Conservation (phyloP, 2,888 invertebrate genomes). For the Lasioglossum vierecki region DNA sequence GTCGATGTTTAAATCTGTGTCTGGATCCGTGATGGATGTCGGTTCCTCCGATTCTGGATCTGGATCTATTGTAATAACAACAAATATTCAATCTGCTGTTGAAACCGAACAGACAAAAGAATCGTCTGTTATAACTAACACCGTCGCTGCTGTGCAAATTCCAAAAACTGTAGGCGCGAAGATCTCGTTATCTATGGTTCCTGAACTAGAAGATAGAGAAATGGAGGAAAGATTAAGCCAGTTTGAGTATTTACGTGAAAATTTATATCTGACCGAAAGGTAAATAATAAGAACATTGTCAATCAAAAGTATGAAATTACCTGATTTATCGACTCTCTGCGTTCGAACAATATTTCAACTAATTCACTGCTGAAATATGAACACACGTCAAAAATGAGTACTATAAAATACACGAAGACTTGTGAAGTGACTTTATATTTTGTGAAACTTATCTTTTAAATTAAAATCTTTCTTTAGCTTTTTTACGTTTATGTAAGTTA, state of each 20-base stretch:
- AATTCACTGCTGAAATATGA: background rate
- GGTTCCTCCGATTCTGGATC: constrained; percentile 49
- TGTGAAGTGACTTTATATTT: background rate
- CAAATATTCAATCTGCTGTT: constrained; percentile 48
- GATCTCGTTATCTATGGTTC: constrained; percentile 83
- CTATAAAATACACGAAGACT: background rate
- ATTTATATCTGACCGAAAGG: constrained; percentile 93
- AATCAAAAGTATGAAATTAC: background rate
- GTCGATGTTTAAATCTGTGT: constrained; percentile 32
- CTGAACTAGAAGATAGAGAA: constrained; percentile 85
- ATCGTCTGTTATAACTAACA: constrained; percentile 16
- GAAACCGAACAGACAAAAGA: constrained; percentile 61
- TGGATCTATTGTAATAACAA: constrained; percentile 21
- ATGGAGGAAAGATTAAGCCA: constrained; percentile 88
- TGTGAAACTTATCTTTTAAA: background rate
- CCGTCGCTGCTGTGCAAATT: constrained; percentile 51
- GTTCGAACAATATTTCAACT: background rate
- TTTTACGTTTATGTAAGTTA: background rate
- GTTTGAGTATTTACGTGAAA: constrained; percentile 93
- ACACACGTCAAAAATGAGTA: background rate
- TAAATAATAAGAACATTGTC: constrained; percentile 75
- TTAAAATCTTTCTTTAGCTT: constrained; percentile 5
- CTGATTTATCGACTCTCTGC: background rate
- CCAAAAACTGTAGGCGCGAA: constrained; percentile 76
- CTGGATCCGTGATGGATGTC: constrained; percentile 60